A percentile compares a stretch with the other conserved stretches of the same genome.
These are phyloP conservation scores for Holacanthella duospinosa DNA, from an alignment of 2,888 invertebrate species.

Conservation along the genomic window DNA sequence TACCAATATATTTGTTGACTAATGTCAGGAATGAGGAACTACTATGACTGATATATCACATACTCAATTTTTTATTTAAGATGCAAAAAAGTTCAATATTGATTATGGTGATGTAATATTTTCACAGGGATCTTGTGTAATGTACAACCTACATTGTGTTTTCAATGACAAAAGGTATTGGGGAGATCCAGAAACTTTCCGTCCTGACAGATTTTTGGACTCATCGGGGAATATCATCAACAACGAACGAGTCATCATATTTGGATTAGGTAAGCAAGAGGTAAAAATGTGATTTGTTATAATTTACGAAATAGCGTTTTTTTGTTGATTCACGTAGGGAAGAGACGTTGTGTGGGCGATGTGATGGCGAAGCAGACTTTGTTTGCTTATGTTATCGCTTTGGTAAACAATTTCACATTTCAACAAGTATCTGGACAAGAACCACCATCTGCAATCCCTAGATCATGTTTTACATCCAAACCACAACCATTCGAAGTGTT, in stretches of 20 bases:
- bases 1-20: too few relatives aligned
- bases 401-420: neutral
- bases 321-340: too few relatives aligned
- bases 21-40: neutral
- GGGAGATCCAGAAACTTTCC: neutral
- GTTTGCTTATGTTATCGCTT: neutral
- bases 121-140: neutral
- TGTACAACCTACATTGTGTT: neutral
- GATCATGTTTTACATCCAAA: neutral
- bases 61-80: too few relatives aligned
- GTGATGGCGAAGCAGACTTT: neutral
- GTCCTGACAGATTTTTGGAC: neutral
- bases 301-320: too few relatives aligned
- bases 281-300: too few relatives aligned
- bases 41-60: too few relatives aligned
- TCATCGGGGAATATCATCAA: too few relatives aligned
- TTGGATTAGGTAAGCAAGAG: neutral
- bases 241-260: neutral
- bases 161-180: neutral
- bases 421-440: neutral
- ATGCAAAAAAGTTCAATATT: too few relatives aligned
- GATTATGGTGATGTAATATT: neutral
- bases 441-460: neutral
- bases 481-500: neutral
- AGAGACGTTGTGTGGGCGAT: neutral